Conservation (phyloP, 2,113 vertebrate species). For the Dipodomys merriami region DNA sequence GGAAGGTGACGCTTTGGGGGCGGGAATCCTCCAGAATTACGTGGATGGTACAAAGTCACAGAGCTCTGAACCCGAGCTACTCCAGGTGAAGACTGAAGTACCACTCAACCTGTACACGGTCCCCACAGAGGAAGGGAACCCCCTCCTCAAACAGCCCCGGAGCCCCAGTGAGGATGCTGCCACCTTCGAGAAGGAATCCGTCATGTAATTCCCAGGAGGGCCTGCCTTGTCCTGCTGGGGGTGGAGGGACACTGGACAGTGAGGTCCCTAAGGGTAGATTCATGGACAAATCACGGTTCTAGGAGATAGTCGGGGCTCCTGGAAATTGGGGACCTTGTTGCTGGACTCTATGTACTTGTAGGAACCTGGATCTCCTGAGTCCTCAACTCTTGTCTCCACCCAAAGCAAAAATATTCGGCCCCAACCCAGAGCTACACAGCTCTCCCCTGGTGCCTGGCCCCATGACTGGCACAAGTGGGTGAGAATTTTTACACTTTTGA, state of each 20-base stretch:
- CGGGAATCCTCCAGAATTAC: conserved; percentile 90
- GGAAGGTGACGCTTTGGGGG: conserved; percentile 93
- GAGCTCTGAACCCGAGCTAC: conserved; percentile 70
- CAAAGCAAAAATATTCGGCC: background rate
- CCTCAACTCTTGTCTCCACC: background rate
- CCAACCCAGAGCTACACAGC: background rate
- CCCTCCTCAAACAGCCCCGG: conserved; percentile 79
- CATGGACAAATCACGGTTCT: background rate
- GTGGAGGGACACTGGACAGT: background rate
- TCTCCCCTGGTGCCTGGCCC: too few species aligned
- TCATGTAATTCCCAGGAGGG: conserved; percentile 82
- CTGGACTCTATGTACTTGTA: background rate
- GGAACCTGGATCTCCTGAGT: background rate
- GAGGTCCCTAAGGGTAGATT: background rate
- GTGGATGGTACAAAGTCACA: conserved; percentile 80
- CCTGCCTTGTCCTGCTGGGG: background rate
- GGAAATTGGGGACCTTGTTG: background rate
- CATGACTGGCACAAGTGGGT: too few species aligned
- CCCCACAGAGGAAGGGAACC: conserved; percentile 79
- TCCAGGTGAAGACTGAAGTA: conserved; percentile 79
- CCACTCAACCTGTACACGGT: rapidly evolving
- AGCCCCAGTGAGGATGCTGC: background rate
- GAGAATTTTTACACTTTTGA: too few species aligned
- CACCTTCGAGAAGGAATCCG: conserved; percentile 84
- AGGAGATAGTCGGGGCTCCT: background rate